Base-by-base conservation (phyloP, 2,888 invertebrate species). In the Limnephilus auricula region DNA sequence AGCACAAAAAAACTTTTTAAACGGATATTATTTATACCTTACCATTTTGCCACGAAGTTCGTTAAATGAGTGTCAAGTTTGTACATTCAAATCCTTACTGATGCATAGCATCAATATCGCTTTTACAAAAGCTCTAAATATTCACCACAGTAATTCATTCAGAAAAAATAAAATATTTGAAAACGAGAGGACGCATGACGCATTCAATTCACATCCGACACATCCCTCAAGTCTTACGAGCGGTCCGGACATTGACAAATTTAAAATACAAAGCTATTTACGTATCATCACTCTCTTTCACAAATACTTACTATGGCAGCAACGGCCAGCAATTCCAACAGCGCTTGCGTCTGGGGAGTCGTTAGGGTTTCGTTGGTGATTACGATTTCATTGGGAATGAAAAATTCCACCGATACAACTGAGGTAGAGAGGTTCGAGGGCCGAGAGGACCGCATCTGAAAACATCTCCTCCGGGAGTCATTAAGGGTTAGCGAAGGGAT, bases 181-280 rank as follows among this genome's bases (percentile, higher is more conserved):
- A 65, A 65, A 25, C 25, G 65, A n/a, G 65, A 65, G 25, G 65
- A 65, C 65, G 65, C 25, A 65, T 65, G 65, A 65, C 65, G 65
- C 25, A 65, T 65, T 65, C 65, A 65, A n/a, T 65, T 65, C 65
- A 65, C 25, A 65, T n/a, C 25, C 65, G 65, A 65, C 18, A 50
- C 18, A 50, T 50, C 50, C 50, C 50, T 50, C 50, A 50, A 50
- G 25, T 25, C 65, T 65, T 65, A 65, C 65, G 65, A 25, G 9
- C 65, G 25, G 65, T 40, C 85, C 30, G 30, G 45, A 86, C 86
- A 15, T 50, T 86, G 86, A 50, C 31, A 86, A 50, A 86, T 65
- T 86, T 30, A 50, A 50, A 86, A 86, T 86, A 50, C 65, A 86
- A 50, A 50, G 30, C 50, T 86, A n/a, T 86, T 86, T 65, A 86